Evolutionary conservation across 2,797 vertebrate species (phyloP).

Genomic region (Anisognathus igniventris): DNA sequence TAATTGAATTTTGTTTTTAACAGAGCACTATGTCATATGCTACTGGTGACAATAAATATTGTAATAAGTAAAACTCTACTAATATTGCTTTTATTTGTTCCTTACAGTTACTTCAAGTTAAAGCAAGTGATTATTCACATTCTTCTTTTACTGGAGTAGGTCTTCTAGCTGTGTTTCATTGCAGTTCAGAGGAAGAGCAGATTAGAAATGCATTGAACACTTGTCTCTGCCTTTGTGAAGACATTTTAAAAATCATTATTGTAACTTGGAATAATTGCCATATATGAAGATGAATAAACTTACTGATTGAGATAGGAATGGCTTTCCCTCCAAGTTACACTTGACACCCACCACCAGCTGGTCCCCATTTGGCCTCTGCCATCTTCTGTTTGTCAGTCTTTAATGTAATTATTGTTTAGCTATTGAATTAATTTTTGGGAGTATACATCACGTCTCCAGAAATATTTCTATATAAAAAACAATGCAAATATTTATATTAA

Average conservation of each 20-base stretch:
- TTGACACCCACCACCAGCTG: neutral
- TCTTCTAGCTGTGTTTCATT: neutral
- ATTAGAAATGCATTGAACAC: neutral
- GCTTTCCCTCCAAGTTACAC: neutral
- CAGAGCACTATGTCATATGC: neutral
- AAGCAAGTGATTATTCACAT: neutral
- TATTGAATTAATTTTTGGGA: neutral
- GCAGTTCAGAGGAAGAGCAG: neutral
- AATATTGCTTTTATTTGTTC: neutral
- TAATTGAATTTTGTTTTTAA: neutral
- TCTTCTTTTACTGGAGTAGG: neutral
- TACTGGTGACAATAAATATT: neutral
- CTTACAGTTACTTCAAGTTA: neutral
- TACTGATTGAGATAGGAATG: neutral
- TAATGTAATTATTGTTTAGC: neutral
- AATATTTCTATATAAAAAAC: neutral
- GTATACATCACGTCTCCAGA: neutral
- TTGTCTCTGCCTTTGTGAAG: neutral
- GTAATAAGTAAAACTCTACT: neutral
- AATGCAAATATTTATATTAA: neutral
- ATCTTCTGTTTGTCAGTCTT: neutral
- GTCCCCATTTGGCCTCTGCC: fast-evolving
- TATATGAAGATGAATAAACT: neutral
- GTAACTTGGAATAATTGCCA: neutral
- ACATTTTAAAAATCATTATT: neutral